Evolutionary conservation across 2,888 invertebrate species (phyloP).

Genomic region (Agrochola macilenta): DNA sequence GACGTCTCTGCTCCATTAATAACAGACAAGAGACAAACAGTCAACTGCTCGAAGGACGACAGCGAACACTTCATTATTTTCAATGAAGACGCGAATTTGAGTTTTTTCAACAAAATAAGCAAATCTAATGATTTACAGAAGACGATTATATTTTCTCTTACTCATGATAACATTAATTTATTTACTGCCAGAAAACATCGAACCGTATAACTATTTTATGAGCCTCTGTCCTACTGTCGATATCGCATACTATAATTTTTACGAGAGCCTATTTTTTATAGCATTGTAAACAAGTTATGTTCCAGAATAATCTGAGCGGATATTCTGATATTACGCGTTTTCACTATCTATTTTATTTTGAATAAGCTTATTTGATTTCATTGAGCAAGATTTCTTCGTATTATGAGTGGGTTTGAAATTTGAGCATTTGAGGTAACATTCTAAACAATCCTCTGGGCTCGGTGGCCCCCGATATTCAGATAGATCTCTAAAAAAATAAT

Average conservation of each 20-base stretch:
- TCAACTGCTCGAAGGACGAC: conserved; percentile 70
- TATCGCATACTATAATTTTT: conserved; percentile 2
- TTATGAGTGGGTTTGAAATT: background rate
- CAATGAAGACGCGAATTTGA: conserved; percentile 53
- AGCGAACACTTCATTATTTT: conserved; percentile 80
- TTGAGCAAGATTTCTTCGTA: background rate
- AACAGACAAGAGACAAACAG: conserved; percentile 73
- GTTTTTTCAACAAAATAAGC: background rate
- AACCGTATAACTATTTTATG: conserved; percentile 2
- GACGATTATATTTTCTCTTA: background rate
- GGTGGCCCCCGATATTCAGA: background rate
- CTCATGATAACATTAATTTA: background rate
- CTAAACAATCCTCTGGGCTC: background rate
- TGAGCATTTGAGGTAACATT: background rate
- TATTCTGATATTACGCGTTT: background rate
- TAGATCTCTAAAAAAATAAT: background rate
- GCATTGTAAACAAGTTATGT: background rate
- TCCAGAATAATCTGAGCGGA: background rate
- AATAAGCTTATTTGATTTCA: background rate
- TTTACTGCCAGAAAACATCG: background rate
- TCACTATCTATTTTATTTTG: background rate
- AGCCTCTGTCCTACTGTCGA: background rate
- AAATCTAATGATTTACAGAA: background rate
- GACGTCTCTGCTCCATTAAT: conserved; percentile 76
- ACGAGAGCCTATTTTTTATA: conserved; percentile 7